phyloP scores from a whole-genome alignment of 2,888 invertebrate genomes.

The Lepas anatifera region DNA sequence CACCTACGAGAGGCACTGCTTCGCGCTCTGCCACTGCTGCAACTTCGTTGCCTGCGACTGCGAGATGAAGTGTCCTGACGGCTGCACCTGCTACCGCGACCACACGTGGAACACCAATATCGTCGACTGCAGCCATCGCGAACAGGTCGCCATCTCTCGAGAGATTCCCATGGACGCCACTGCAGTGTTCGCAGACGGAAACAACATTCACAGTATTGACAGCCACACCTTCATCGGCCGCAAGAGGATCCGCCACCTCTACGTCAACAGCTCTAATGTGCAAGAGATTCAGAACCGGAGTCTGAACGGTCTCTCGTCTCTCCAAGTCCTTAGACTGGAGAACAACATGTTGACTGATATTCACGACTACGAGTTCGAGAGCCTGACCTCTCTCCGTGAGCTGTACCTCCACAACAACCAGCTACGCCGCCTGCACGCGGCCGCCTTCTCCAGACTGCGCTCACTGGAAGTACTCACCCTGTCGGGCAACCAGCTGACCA shows the following conservation, averaged over 20 bases:
- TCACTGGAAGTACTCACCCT: slow-evolving; percentile 71
- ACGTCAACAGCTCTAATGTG: slow-evolving; percentile 77
- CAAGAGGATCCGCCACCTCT: slow-evolving; percentile 74
- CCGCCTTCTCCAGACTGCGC: slow-evolving; percentile 66
- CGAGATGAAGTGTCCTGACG: slow-evolving; percentile 88
- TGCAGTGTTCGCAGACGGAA: slow-evolving; percentile 84
- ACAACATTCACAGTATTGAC: slow-evolving; percentile 71
- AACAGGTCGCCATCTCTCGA: slow-evolving; percentile 65
- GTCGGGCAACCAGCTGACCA: slow-evolving; percentile 67
- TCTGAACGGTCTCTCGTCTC: slow-evolving; percentile 70
- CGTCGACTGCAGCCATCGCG: slow-evolving; percentile 74
- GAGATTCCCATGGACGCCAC: slow-evolving; percentile 92
- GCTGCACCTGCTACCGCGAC: slow-evolving; percentile 91
- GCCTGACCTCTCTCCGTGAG: slow-evolving; percentile 67
- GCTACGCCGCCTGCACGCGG: slow-evolving; percentile 68
- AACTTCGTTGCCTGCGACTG: slow-evolving; percentile 96
- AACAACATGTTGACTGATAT: slow-evolving; percentile 68
- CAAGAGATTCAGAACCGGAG: slow-evolving; percentile 76
- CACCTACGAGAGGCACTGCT: slow-evolving; percentile 84
- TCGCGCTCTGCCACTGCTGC: slow-evolving; percentile 88
- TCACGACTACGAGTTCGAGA: slow-evolving; percentile 67
- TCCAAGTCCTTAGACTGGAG: slow-evolving; percentile 71
- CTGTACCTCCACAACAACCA: slow-evolving; percentile 76
- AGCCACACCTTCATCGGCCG: slow-evolving; percentile 84
- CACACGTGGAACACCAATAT: slow-evolving; percentile 86